Percentiles rank a stretch among this genome's conserved stretches.
phyloP scores from a whole-genome alignment of 2,888 invertebrate species.

The Mylabris sibirica region DNA sequence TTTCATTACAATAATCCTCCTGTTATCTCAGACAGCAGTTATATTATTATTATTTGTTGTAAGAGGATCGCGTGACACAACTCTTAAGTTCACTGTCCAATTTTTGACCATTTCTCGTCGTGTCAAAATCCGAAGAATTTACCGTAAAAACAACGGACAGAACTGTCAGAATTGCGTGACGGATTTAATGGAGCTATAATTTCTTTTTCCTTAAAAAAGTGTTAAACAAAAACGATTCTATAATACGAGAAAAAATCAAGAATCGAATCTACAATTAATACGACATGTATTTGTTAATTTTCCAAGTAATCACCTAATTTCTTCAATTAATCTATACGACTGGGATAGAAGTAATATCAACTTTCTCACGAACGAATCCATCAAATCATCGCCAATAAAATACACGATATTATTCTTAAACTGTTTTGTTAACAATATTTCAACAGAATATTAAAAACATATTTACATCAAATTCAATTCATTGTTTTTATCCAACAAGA shows the following conservation, averaged over 20 bases:
- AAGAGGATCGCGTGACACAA: not conserved
- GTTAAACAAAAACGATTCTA: not conserved
- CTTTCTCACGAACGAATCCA: constrained; percentile 1
- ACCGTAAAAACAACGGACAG: constrained; percentile 8
- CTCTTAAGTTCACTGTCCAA: not conserved
- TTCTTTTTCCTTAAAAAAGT: not conserved
- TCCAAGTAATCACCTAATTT: not conserved
- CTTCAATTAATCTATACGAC: not conserved
- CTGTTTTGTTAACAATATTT: not conserved
- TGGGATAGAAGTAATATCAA: not conserved
- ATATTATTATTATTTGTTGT: no score
- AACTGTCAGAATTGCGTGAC: not conserved
- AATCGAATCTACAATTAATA: not conserved
- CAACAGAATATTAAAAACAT: not conserved
- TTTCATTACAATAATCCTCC: not conserved
- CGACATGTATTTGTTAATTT: not conserved
- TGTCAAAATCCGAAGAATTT: not conserved
- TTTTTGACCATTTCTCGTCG: not conserved
- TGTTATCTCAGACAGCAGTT: not conserved
- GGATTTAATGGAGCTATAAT: not conserved
- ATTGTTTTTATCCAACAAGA: not conserved
- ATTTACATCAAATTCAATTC: no score
- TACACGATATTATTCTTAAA: no score
- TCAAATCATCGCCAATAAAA: not conserved
- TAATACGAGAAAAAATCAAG: not conserved